phyloP scores from a whole-genome alignment of 37 sponge, comb jelly and placozoan species.

The Corticium candelabrum region DNA sequence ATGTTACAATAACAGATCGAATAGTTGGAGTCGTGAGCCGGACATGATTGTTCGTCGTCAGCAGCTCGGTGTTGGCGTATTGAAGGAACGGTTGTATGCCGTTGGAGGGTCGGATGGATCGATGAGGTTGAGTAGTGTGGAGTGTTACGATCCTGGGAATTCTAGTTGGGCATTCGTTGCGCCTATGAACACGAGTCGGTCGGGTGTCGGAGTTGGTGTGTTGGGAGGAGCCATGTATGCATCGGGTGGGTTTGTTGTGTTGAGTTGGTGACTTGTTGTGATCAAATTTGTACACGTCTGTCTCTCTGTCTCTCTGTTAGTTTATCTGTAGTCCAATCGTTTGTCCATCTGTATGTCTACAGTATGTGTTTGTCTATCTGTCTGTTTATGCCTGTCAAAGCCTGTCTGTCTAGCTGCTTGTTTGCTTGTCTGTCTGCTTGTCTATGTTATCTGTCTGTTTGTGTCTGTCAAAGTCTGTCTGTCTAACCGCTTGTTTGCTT shows the following conservation, averaged over 20 bases:
- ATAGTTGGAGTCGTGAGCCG: conserved; percentile 55
- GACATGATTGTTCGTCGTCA: conserved; percentile 79
- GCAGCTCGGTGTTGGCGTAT: conserved; percentile 79
- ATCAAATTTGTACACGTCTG: too few relatives aligned
- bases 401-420: too few relatives aligned
- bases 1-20: conserved; percentile 1
- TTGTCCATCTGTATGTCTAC: too few relatives aligned
- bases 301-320: conserved; percentile 14
- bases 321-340: too few relatives aligned
- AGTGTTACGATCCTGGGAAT: conserved; percentile 75
- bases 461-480: too few relatives aligned
- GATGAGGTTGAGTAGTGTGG: conserved; percentile 81
- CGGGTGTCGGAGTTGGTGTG: conserved; percentile 89
- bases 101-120: conserved; percentile 98
- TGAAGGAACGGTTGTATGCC: conserved; percentile 74
- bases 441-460: too few relatives aligned
- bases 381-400: too few relatives aligned
- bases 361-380: too few relatives aligned
- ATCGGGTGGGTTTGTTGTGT: too few relatives aligned
- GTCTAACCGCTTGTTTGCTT: too few relatives aligned
- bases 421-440: too few relatives aligned
- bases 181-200: conserved; percentile 83
- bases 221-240: conserved; percentile 89
- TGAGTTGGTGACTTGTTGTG: too few relatives aligned
- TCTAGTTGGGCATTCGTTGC: conserved; percentile 84